A percentile compares a stretch with the other conserved stretches of the same genome.
Evolutionary conservation across 2,888 invertebrate genomes (phyloP).

Genomic region (Tromatobia lineatoria): DNA sequence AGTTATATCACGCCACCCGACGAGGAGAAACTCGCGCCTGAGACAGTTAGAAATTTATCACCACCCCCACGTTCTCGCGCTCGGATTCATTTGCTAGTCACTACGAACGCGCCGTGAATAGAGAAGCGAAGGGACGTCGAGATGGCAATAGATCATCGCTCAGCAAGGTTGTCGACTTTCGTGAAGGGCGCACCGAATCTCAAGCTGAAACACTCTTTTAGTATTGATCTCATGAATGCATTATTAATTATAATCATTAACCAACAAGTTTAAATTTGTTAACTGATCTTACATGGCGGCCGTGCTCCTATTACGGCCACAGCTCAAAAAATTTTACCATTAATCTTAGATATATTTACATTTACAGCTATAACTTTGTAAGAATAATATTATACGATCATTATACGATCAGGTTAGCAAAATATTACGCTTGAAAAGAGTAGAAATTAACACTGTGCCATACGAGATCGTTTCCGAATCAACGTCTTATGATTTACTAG

Average conservation of each 20-base stretch:
- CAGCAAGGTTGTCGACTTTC: background rate
- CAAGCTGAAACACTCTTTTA: background rate
- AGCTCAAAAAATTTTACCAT: no score
- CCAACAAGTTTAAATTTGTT: no score
- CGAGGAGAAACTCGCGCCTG: background rate
- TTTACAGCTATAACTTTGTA: no score
- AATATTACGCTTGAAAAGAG: no score
- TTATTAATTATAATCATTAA: background rate
- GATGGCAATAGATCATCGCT: constrained; percentile 35
- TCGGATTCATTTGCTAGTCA: constrained; percentile 59
- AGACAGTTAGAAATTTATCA: constrained; percentile 63
- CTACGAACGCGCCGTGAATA: constrained; percentile 43
- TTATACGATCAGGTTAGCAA: no score
- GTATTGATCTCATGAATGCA: background rate
- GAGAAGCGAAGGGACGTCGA: background rate
- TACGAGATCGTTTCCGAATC: no score
- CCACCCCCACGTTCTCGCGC: constrained; percentile 5
- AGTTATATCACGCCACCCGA: constrained; percentile 13
- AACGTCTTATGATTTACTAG: no score
- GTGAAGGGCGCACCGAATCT: background rate
- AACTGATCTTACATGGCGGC: no score
- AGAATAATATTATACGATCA: no score
- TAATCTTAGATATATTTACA: no score
- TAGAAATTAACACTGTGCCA: no score
- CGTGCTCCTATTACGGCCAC: no score